phyloP scores from a whole-genome alignment of 2,113 vertebrate genomes.

The Galemys pyrenaicus region DNA sequence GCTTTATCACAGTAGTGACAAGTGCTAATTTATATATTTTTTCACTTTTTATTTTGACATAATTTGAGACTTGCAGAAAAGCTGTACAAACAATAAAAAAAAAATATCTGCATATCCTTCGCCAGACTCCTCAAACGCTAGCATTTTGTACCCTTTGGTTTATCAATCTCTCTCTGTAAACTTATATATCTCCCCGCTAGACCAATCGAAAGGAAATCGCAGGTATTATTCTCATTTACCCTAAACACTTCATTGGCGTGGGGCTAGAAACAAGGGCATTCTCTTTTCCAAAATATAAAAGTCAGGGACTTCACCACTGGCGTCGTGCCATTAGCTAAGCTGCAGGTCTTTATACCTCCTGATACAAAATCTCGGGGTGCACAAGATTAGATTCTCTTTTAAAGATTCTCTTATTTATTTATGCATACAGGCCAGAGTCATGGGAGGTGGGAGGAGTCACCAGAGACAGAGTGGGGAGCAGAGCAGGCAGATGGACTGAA shows the following conservation, averaged over 20 bases:
- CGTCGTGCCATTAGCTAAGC: background rate
- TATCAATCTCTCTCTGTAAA: background rate
- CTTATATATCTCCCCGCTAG: background rate
- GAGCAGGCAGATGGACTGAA: too few relatives aligned
- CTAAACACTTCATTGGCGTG: background rate
- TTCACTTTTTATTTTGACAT: background rate
- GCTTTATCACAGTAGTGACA: background rate
- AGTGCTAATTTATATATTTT: background rate
- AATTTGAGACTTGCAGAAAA: background rate
- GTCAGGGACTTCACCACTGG: background rate
- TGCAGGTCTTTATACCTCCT: background rate
- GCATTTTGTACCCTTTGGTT: background rate
- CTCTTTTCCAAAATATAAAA: background rate
- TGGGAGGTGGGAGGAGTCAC: too few relatives aligned
- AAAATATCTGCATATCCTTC: rapidly evolving
- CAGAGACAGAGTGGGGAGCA: too few relatives aligned
- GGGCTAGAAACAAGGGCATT: background rate
- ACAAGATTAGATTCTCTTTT: too few relatives aligned
- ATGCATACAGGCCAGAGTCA: too few relatives aligned
- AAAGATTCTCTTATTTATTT: too few relatives aligned
- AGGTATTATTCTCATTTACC: background rate
- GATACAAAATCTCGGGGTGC: too few relatives aligned
- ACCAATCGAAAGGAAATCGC: background rate
- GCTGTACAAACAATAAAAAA: background rate
- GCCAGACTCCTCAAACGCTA: background rate